phyloP scores from a whole-genome alignment of 2,113 vertebrate species.

The Columbina picui region DNA sequence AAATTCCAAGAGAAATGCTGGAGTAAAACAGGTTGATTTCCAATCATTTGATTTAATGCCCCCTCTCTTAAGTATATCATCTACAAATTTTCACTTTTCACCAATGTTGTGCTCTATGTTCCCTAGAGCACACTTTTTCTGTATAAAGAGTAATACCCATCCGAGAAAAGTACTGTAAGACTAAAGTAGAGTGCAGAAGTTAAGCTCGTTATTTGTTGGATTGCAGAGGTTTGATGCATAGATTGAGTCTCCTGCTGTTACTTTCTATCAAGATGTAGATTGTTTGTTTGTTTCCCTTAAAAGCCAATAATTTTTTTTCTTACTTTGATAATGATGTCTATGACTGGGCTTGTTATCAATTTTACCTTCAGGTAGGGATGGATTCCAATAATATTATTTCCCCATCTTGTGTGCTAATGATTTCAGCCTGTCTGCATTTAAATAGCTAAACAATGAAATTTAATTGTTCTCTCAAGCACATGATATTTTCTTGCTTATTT shows the following conservation, averaged over 20 bases:
- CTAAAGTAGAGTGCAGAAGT: background rate
- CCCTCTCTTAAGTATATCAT: background rate
- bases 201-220: background rate
- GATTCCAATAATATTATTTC: background rate
- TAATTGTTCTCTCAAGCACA: background rate
- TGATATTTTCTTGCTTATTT: background rate
- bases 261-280: background rate
- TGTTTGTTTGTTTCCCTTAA: background rate
- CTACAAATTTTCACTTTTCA: background rate
- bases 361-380: background rate
- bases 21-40: background rate
- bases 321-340: background rate
- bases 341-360: background rate
- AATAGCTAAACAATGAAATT: background rate
- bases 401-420: background rate
- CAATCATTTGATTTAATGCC: background rate
- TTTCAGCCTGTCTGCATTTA: slow-evolving; percentile 1
- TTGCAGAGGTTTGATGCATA: background rate
- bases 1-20: background rate
- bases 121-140: background rate
- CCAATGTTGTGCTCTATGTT: background rate
- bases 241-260: background rate
- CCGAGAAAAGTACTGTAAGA: background rate
- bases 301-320: background rate
- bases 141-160: background rate